These are phyloP conservation scores for Nothobranchius kuhntae DNA, from an alignment of 2,113 vertebrate genomes.

Conservation along the genomic window DNA sequence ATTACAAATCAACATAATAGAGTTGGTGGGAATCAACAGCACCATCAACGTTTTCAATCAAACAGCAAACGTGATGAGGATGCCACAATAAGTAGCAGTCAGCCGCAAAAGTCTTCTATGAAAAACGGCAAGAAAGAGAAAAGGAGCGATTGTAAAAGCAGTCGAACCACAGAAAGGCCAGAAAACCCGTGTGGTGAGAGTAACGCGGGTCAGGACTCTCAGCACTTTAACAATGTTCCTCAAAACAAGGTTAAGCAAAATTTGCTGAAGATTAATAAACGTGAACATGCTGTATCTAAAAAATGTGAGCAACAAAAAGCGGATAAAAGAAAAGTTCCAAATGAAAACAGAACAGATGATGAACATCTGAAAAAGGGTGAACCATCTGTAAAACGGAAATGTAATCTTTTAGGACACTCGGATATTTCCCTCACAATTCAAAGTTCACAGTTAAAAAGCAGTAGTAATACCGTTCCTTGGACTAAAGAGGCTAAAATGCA, in stretches of 20 bases:
- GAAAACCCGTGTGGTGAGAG: not conserved
- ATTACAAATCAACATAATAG: not conserved
- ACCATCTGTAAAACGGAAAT: no score
- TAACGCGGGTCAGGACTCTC: not conserved
- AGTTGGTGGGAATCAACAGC: no score
- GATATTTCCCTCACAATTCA: no score
- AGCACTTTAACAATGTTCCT: not conserved
- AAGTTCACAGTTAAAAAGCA: no score
- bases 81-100: not conserved
- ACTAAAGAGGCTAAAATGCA: no score
- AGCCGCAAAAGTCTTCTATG: not conserved
- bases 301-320: no score
- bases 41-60: not conserved
- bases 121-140: not conserved
- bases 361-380: no score
- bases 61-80: not conserved
- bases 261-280: not conserved
- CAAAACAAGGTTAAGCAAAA: not conserved
- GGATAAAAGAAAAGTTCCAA: no score
- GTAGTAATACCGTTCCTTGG: no score
- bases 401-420: no score
- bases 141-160: not conserved
- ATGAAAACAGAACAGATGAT: no score
- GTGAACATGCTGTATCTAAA: not conserved
- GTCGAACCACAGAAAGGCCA: not conserved